phyloP scores from a whole-genome alignment of 37 sponge, comb jelly and placozoan species.

The Diacarnus erythraeanus region DNA sequence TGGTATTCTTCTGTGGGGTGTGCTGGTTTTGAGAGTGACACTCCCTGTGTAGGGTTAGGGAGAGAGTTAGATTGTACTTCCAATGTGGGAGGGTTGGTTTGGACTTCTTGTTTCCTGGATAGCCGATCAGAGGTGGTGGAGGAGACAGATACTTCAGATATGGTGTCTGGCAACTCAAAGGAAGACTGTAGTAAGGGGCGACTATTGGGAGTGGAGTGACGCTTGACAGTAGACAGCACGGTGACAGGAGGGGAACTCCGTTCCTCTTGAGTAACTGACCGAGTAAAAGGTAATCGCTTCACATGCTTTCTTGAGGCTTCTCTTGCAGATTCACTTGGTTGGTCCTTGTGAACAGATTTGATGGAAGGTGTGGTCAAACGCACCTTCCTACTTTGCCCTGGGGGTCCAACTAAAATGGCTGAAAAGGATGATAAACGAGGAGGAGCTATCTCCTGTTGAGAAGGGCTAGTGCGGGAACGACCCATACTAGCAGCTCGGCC shows the following conservation, averaged over 20 bases:
- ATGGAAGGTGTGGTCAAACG: neutral
- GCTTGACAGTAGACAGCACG: neutral
- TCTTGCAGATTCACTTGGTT: neutral
- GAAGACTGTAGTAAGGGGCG: neutral
- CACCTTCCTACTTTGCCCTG: neutral
- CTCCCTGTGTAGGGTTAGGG: neutral
- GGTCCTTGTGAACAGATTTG: neutral
- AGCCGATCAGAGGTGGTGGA: neutral
- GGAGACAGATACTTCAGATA: neutral
- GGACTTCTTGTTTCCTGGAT: neutral
- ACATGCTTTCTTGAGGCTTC: neutral
- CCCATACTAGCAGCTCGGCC: neutral
- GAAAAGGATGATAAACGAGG: conserved; percentile 30
- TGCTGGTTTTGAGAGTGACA: neutral
- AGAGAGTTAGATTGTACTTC: neutral
- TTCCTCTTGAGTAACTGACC: neutral
- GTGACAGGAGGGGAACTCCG: neutral
- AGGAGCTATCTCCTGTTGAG: neutral
- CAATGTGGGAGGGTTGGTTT: no score
- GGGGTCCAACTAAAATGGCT: neutral
- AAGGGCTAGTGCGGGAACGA: neutral
- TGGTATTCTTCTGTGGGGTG: neutral
- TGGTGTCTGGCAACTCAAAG: neutral
- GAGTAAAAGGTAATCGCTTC: neutral
- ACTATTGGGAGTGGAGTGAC: neutral